Conservation (phyloP, 2,113 vertebrate species). For the Vicugna pacos region DNA sequence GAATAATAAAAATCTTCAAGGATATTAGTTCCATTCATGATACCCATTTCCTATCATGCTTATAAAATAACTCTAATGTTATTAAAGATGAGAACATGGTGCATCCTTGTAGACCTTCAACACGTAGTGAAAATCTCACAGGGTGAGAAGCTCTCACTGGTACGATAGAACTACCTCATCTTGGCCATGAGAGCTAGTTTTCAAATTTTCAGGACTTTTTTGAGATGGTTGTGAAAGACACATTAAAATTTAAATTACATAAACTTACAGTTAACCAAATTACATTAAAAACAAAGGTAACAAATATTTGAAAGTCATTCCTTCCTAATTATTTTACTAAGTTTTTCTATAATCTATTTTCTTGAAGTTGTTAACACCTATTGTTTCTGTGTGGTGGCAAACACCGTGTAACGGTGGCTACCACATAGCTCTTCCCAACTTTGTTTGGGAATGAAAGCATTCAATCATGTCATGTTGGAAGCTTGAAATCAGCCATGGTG, state of each 20-base stretch:
- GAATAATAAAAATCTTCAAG: background rate
- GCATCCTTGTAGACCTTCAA: background rate
- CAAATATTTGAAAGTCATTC: background rate
- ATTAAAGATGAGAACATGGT: constrained; percentile 54
- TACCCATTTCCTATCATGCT: background rate
- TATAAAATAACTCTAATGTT: constrained; percentile 5
- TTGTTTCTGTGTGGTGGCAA: background rate
- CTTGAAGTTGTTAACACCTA: background rate
- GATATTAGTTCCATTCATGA: background rate
- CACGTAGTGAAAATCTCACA: background rate
- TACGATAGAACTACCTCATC: background rate
- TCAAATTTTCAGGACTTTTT: background rate
- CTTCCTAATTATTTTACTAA: background rate
- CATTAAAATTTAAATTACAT: background rate
- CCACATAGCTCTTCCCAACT: background rate
- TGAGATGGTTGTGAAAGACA: background rate
- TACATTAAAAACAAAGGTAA: background rate
- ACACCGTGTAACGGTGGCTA: background rate
- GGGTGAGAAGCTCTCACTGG: background rate
- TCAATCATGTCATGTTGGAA: background rate
- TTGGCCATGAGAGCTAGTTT: background rate
- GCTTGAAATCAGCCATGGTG: background rate
- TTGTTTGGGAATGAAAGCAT: background rate
- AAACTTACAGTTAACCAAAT: constrained; percentile 1
- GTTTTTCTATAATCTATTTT: background rate